Conservation (phyloP, 2,797 vertebrate genomes). For the Vespertilio murinus region DNA sequence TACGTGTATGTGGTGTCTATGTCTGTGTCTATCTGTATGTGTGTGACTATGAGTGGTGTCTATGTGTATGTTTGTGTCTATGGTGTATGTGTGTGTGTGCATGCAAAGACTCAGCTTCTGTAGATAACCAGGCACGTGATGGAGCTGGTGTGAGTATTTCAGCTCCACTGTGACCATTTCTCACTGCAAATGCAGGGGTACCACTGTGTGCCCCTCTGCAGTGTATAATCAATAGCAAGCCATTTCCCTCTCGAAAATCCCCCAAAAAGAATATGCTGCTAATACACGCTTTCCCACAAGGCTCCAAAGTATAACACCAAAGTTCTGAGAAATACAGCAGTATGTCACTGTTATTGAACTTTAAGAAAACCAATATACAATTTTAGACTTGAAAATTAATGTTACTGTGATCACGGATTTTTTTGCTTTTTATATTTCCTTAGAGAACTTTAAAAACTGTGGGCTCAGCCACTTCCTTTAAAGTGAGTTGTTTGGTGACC, state of each 20-base stretch:
- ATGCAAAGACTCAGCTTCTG: too few relatives aligned
- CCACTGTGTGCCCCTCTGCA: not conserved
- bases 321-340: not conserved
- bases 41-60: too few relatives aligned
- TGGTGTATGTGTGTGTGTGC: too few relatives aligned
- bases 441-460: not conserved
- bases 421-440: not conserved
- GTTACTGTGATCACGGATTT: not conserved
- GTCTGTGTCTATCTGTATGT: too few relatives aligned
- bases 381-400: not conserved
- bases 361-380: not conserved
- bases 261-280: not conserved
- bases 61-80: too few relatives aligned
- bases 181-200: not conserved
- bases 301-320: conserved; percentile 4
- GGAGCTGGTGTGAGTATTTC: not conserved
- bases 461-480: not conserved
- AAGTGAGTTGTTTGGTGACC: not conserved
- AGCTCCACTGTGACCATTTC: not conserved
- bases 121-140: too few relatives aligned
- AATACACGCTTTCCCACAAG: not conserved
- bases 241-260: not conserved
- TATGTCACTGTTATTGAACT: not conserved
- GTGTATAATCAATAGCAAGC: not conserved
- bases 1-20: too few relatives aligned